Evolutionary conservation across 2,888 invertebrate species (phyloP).

Genomic region (Mesoligia furuncula): DNA sequence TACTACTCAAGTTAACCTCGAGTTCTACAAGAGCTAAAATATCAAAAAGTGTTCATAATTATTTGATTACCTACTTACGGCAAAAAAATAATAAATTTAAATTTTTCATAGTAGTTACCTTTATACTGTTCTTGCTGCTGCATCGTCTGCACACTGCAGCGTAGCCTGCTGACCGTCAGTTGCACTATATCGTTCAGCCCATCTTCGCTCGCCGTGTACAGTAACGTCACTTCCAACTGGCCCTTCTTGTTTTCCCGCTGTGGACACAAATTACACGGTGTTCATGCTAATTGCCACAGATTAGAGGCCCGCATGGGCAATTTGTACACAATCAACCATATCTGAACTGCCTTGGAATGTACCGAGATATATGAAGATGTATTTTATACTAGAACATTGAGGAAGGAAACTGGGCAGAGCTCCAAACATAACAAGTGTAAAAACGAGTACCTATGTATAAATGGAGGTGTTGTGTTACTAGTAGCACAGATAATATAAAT

Average conservation of each 20-base stretch:
- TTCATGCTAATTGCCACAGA: constrained; percentile 60
- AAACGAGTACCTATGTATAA: constrained; percentile 26
- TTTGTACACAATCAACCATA: constrained; percentile 55
- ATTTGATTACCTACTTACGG: not conserved
- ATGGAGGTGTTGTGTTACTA: constrained; percentile 16
- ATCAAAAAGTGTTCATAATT: not conserved
- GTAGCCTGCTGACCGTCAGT: constrained; percentile 91
- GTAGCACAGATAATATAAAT: too few species aligned
- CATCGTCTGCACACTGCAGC: constrained; percentile 93
- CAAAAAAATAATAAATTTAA: not conserved
- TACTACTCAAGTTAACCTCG: not conserved
- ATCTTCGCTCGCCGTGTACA: constrained; percentile 92
- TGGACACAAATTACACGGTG: constrained; percentile 51
- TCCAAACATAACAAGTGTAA: constrained; percentile 43
- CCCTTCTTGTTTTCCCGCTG: constrained; percentile 93
- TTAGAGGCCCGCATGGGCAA: constrained; percentile 57
- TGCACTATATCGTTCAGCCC: constrained; percentile 92
- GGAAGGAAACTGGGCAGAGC: constrained; percentile 46
- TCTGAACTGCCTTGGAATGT: constrained; percentile 42
- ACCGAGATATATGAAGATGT: constrained; percentile 32
- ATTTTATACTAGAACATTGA: constrained; percentile 24
- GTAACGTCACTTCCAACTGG: constrained; percentile 91
- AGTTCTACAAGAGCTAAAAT: not conserved
- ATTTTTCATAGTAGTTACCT: constrained; percentile 80
- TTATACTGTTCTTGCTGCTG: constrained; percentile 92